These are phyloP conservation scores for Saccostrea glomerata DNA, from an alignment of 1,140 invertebrate species.

Conservation along the genomic window DNA sequence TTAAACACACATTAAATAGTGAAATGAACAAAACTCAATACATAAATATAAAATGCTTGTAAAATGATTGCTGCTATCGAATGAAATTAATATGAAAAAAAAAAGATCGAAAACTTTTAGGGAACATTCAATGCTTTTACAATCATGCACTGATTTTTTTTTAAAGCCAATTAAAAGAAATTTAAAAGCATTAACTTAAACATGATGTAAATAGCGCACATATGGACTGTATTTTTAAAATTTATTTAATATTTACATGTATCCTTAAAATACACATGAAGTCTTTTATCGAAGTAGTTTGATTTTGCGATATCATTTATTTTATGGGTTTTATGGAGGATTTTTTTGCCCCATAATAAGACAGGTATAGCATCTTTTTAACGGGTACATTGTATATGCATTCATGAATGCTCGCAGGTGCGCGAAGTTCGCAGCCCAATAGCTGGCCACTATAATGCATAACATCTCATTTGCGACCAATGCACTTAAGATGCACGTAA, in stretches of 20 bases:
- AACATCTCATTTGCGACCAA: constrained; percentile 24
- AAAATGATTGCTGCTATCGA: no score
- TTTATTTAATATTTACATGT: background rate
- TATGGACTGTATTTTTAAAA: no score
- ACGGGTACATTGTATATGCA: background rate
- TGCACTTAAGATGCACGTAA: constrained; percentile 32
- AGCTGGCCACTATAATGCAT: constrained; percentile 3
- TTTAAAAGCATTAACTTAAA: no score
- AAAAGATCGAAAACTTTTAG: no score
- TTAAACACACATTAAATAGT: no score
- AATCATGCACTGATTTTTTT: no score
- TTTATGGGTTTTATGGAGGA: background rate
- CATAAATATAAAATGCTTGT: no score
- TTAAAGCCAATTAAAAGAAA: no score
- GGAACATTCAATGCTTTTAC: no score
- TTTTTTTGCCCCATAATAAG: background rate
- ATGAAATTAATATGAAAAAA: no score
- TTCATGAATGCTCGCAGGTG: background rate
- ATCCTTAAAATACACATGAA: background rate
- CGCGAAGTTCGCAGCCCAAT: background rate
- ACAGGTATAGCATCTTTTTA: background rate
- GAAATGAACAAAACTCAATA: no score
- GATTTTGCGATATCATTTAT: background rate
- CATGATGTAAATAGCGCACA: no score
- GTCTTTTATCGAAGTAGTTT: background rate